A percentile compares a stretch with the other conserved stretches of the same genome.
Evolutionary conservation across 2,888 invertebrate genomes (phyloP).

Genomic region (Cephus rjabovi): DNA sequence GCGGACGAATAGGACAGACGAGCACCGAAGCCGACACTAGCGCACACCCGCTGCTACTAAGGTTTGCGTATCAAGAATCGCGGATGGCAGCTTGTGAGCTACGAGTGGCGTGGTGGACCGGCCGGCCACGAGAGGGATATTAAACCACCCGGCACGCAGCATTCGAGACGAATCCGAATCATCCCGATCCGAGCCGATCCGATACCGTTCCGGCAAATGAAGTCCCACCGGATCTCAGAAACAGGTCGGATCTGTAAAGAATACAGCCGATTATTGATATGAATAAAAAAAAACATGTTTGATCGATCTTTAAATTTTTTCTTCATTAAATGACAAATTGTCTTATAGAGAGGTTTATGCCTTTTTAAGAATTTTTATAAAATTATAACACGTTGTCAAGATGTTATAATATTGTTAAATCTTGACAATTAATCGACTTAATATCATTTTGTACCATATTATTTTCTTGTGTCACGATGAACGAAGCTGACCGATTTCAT

Average conservation of each 20-base stretch:
- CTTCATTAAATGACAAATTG: neutral
- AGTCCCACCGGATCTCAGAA: neutral
- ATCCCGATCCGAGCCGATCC: neutral
- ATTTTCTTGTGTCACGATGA: neutral
- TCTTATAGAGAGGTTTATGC: neutral
- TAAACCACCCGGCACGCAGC: neutral
- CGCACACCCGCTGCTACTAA: constrained; percentile 59
- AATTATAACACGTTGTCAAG: no score
- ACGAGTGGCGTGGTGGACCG: constrained; percentile 4
- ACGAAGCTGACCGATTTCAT: neutral
- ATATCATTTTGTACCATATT: neutral
- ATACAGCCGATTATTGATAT: neutral
- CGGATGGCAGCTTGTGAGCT: constrained; percentile 11
- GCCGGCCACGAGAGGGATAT: constrained; percentile 8
- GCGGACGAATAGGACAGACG: constrained; percentile 18
- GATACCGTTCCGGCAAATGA: neutral
- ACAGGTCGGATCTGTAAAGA: neutral
- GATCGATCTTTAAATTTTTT: neutral
- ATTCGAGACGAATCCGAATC: neutral
- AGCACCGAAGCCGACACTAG: constrained; percentile 55
- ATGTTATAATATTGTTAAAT: neutral
- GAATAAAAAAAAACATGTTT: no score
- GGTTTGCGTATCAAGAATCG: constrained; percentile 11
- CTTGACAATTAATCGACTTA: neutral
- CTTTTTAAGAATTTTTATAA: neutral